Evolutionary conservation across 1,140 invertebrate species (phyloP), one percentile per base, ranked within the genome.

Genomic region (Aphis gossypii): DNA sequence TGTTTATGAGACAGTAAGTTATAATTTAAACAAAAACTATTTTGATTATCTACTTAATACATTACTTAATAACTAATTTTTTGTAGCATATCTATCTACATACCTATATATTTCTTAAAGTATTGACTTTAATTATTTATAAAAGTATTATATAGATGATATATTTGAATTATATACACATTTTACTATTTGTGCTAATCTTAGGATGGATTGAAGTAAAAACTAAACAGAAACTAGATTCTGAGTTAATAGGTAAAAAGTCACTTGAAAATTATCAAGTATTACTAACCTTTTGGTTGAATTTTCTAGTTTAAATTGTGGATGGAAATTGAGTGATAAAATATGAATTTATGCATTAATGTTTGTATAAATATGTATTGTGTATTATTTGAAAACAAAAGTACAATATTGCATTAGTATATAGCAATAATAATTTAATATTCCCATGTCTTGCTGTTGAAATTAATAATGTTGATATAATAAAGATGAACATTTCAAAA

Each of bases 201-300:
- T 76, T 76, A 68, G 4, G n/a, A n/a, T 18, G 30, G n/a, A 76
- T n/a, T n/a, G n/a, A 68, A 87, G 38, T 51, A 54, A 88, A 88
- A 35, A 76, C 18, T 76, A 51, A 38, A 48, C 30, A 35, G 18
- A 20, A 25, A 21, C 38, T 23, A 41, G 54, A 11, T 89, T 48
- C 1, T 7, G 7, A 92, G 46, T 92, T 48, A 18, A 21, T 82
- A 92, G 35, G 20, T 82, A 83, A 38, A 51, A 83, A 82, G 90
- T 92, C 90, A 82, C 90, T 92, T 92, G 90, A 92, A 83, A 92
- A 92, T 48, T 21, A 92, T 25, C 6, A 4, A 83, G 35, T 38
- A 83, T 92, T 82, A n/a, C 11, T 60, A 35, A n/a, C 5, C 46
- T 82, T 83, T 92, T 35, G 46, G 44, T 83, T 82, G n/a, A 2